phyloP scores from a whole-genome alignment of 2,888 invertebrate species.

The Erebia palarica region DNA sequence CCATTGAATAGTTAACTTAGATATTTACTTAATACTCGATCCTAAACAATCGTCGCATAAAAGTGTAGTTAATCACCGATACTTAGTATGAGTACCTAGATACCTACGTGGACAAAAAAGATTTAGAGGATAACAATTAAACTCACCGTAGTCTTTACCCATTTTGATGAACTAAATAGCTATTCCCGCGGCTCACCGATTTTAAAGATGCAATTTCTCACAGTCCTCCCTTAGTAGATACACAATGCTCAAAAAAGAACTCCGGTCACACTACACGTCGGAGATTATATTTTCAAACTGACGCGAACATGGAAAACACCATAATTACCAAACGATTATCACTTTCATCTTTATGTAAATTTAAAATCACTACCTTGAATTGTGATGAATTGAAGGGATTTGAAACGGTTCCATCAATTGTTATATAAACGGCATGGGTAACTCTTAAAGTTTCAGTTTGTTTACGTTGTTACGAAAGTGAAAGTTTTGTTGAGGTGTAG shows the following conservation, averaged over 20 bases:
- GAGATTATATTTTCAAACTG: slow-evolving; percentile 38
- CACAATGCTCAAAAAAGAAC: slow-evolving; percentile 1
- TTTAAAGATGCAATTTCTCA: no score
- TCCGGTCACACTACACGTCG: slow-evolving; percentile 19
- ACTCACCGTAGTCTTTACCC: slow-evolving; percentile 68
- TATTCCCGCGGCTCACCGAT: no score
- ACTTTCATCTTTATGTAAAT: slow-evolving; percentile 7
- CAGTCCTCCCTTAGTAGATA: no score
- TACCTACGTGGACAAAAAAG: not conserved
- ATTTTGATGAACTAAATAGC: slow-evolving; percentile 43
- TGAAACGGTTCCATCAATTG: not conserved
- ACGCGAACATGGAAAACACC: slow-evolving; percentile 38
- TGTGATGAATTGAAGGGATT: not conserved
- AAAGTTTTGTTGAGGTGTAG: slow-evolving; percentile 44
- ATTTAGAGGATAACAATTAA: not conserved
- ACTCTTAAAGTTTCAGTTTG: slow-evolving; percentile 39
- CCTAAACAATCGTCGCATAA: no score
- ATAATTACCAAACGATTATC: slow-evolving; percentile 39
- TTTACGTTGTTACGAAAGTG: slow-evolving; percentile 45
- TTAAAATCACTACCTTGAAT: not conserved
- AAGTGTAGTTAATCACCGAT: no score
- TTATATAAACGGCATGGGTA: slow-evolving; percentile 11
- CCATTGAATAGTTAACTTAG: no score
- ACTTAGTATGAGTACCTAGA: not conserved
- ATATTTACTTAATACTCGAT: no score